Evolutionary conservation across 1,140 invertebrate species (phyloP).

Genomic region (Cryptotermes secundus): DNA sequence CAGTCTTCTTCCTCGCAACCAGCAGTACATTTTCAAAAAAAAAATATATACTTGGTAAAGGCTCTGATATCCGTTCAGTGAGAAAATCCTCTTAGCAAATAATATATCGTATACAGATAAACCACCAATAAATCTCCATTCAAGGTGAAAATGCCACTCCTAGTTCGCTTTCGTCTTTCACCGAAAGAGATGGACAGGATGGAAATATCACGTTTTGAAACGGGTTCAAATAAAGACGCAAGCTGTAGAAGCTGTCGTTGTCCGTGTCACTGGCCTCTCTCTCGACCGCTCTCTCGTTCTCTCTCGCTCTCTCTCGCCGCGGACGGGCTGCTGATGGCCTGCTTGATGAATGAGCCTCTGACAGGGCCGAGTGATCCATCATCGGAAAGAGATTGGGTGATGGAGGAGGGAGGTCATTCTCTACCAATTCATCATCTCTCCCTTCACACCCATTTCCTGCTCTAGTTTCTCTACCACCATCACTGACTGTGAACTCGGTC

Average conservation of each 20-base stretch:
- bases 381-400: slow-evolving; percentile 46
- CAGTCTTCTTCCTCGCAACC: too few relatives aligned
- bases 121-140: too few relatives aligned
- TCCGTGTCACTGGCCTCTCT: background rate
- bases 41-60: too few relatives aligned
- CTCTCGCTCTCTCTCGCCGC: background rate
- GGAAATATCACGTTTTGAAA: background rate
- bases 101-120: too few relatives aligned
- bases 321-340: slow-evolving; percentile 12
- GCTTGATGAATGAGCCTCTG: slow-evolving; percentile 44
- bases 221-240: background rate
- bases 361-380: slow-evolving; percentile 46
- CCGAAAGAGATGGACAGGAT: background rate
- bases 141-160: too few relatives aligned
- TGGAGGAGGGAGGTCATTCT: slow-evolving; percentile 45
- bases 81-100: too few relatives aligned
- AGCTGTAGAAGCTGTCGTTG: too few relatives aligned
- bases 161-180: background rate
- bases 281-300: too few relatives aligned
- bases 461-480: slow-evolving; percentile 25
- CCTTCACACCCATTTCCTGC: slow-evolving; percentile 33
- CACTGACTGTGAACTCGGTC: too few relatives aligned
- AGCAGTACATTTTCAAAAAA: too few relatives aligned
- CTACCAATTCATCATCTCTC: slow-evolving; percentile 44
- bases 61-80: too few relatives aligned